Base-by-base conservation (phyloP, 2,888 invertebrate genomes). In the Formica aserva region DNA sequence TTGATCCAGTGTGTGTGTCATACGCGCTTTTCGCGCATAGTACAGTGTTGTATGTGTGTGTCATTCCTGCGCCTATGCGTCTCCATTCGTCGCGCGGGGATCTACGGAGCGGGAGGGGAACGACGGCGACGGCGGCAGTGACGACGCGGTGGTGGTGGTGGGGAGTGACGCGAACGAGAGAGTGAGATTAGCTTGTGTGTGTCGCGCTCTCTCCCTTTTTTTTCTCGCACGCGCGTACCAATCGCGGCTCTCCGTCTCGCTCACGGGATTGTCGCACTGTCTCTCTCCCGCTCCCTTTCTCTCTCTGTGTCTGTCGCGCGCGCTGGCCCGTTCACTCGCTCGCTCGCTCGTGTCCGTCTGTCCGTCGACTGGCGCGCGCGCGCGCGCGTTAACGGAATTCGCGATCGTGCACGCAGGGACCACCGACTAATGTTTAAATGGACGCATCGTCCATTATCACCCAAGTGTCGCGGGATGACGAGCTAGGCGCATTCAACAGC, bases 371-470 rank as follows among this genome's bases (percentile, higher is more conserved):
- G 84, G 69, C 57, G 85, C 82, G 83, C 89, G 89, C 88, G 90
- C 91, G 91, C 92, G 93, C 92, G 92, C 92, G 91, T 91, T 91
- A 91, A 92, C 92, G 92, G 92, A 92, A 92, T 92, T 92, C 91
- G 92, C 92, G 91, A 92, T 94, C 92, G 91, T 91, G 91, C 92
- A 92, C 92, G 91, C 91, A 92, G 92, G 89, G 91, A 92, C 91
- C 91, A 90, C 90, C 92, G 95, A 95, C 96, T 96, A 96, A 97
- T 97, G 97, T 96, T 96, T 96, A 96, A 97, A 98, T 98, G 98
- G 98, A 98, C 98, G 98, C 98, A 97, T 98, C 98, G 98, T 98
- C 98, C 97, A 98, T 98, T 97, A 98, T 98, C 96, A 98, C 98
- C 96, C 98, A 98, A 97, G 98, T 98, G 97, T 98, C 98, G 96